Base-by-base conservation (phyloP, 2,797 vertebrate genomes). In the Siniperca undulata region DNA sequence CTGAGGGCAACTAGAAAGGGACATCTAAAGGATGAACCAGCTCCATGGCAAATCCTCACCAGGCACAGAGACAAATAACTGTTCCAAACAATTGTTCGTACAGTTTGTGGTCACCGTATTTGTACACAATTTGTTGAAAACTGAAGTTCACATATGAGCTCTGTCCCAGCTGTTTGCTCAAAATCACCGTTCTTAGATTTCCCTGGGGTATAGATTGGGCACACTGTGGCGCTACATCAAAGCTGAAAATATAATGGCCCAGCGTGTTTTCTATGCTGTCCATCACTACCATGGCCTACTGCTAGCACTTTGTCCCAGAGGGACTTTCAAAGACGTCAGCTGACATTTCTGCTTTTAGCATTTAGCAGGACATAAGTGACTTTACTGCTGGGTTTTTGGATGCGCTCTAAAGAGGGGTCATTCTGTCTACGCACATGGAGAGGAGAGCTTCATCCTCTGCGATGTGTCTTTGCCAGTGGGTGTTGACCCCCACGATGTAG, bases 261-360 rank as follows among this genome's bases (percentile, higher is more conserved):
- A 69, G 68, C 44, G n/a, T 91, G 80, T 91, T 91, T 91, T 93
- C 68, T 85, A 24, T 70, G 50, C 80, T 86, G 92, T 92, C 88
- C 71, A 58, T 92, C 91, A 89, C 66, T 19, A 70, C 65, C 66
- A 16, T 11, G 52, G 69, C 67, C 80, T 83, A 52, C 61, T 66
- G 74, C 83, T 75, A 56, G 79, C 74, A 34, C 81, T 81, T 69
- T 22, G 62, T 87, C 91, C 88, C 92, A 76, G 27, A 70, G 89
- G 90, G 91, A 88, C 80, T 48, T 9, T 20, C 80, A 86, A 84
- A 85, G 82, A 90, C 79, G 83, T 93, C 91, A 82, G 72, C 74
- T 90, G 86, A 92, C 90, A 92, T 93, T 91, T 93, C 90, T 93
- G 85, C 89, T 93, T 94, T 93, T 87, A 89, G 86, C 88, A 86